Evolutionary conservation across 2,888 invertebrate genomes (phyloP).

Genomic region (Andricus curvator): DNA sequence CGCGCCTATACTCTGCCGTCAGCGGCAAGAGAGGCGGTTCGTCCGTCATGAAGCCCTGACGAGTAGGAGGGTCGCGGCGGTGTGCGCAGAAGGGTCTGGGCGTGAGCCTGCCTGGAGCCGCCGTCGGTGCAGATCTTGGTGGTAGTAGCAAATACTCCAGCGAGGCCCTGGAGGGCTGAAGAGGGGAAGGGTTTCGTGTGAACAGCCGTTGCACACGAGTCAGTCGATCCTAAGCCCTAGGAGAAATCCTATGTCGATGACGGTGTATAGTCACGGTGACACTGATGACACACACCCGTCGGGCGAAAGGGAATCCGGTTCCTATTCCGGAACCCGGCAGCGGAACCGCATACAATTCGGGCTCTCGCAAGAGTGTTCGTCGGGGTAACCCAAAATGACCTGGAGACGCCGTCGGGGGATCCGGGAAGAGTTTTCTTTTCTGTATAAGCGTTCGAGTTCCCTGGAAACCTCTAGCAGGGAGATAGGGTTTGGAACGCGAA

Average conservation of each 20-base stretch:
- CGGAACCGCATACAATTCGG: conserved; percentile 80
- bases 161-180: conserved; percentile 83
- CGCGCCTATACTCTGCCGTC: conserved; percentile 55
- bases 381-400: no score
- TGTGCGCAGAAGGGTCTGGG: conserved; percentile 78
- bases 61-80: conserved; percentile 82
- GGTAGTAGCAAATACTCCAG: conserved; percentile 83
- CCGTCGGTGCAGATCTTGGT: conserved; percentile 79
- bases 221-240: conserved; percentile 81
- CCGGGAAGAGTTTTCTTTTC: no score
- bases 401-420: no score
- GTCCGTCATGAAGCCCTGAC: conserved; percentile 79
- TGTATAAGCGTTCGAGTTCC: background rate
- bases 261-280: conserved; percentile 77
- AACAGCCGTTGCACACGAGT: conserved; percentile 81
- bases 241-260: conserved; percentile 79
- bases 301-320: conserved; percentile 82
- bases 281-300: conserved; percentile 68
- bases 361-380: conserved; percentile 59
- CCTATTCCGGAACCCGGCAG: conserved; percentile 82
- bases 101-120: conserved; percentile 72
- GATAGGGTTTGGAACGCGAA: no score
- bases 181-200: conserved; percentile 84
- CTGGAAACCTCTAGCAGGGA: no score
- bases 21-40: no score